phyloP scores from a whole-genome alignment of 1,140 invertebrate genomes.

The Hyles vespertilio region DNA sequence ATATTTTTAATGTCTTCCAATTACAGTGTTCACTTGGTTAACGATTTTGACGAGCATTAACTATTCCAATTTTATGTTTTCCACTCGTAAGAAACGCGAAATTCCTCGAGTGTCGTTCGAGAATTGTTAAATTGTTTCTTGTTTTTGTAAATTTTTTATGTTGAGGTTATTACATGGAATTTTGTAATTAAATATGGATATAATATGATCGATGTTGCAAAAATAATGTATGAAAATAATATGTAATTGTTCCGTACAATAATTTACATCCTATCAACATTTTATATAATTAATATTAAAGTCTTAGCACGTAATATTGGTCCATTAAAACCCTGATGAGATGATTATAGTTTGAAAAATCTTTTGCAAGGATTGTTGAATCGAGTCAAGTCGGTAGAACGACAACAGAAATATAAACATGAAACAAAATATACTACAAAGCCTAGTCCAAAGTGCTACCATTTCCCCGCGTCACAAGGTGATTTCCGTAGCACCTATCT shows the following conservation, averaged over 20 bases:
- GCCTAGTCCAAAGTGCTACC: background rate
- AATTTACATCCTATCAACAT: too few species aligned
- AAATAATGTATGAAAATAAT: too few species aligned
- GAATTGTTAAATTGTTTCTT: conserved; percentile 1
- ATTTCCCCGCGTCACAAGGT: background rate
- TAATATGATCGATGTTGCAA: too few species aligned
- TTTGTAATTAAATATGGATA: too few species aligned
- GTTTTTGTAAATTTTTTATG: too few species aligned
- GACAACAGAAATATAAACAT: background rate
- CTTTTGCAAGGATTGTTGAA: too few species aligned
- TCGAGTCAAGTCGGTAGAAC: background rate
- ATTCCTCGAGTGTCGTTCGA: conserved; percentile 30
- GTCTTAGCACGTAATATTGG: too few species aligned
- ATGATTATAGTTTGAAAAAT: too few species aligned
- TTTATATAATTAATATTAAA: too few species aligned
- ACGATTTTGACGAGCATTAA: conserved; percentile 67
- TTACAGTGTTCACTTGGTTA: conserved; percentile 67
- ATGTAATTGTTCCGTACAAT: too few species aligned
- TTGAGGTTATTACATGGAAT: too few species aligned
- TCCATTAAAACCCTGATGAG: too few species aligned
- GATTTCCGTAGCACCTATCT: conserved; percentile 18
- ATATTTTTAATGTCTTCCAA: conserved; percentile 71
- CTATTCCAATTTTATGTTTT: conserved; percentile 71
- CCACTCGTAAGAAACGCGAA: conserved; percentile 45
- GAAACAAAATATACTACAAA: background rate